Percentiles rank a stretch among this genome's conserved stretches.
phyloP scores from a whole-genome alignment of 2,888 invertebrate genomes.

The Cephonodes hylas region DNA sequence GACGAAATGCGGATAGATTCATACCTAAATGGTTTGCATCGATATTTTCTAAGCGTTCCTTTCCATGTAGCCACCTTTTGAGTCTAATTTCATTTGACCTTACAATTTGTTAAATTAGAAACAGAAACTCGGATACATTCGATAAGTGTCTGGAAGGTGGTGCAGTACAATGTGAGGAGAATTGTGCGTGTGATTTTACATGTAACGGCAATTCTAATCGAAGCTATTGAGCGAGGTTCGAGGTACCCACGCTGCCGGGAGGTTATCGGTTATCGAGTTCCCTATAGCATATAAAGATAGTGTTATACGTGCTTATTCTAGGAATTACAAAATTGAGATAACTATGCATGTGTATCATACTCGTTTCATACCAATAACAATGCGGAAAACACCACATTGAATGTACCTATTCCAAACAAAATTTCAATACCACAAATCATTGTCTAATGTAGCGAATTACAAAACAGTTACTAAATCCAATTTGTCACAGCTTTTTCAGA shows the following conservation, averaged over 20 bases:
- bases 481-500: slow-evolving; percentile 26
- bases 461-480: neutral
- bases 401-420: neutral
- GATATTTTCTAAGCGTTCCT: neutral
- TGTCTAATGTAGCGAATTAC: neutral
- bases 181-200: slow-evolving; percentile 68
- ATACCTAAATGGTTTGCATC: slow-evolving; percentile 31
- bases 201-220: slow-evolving; percentile 70
- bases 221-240: slow-evolving; percentile 60
- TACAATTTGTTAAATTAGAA: slow-evolving; percentile 28
- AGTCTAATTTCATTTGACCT: neutral
- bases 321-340: slow-evolving; percentile 27
- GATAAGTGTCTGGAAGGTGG: slow-evolving; percentile 33
- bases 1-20: slow-evolving; percentile 44
- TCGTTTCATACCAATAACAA: neutral
- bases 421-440: neutral
- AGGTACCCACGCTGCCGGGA: slow-evolving; percentile 58
- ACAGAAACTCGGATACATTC: slow-evolving; percentile 35
- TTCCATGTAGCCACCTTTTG: neutral
- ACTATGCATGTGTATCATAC: neutral
- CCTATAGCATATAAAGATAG: slow-evolving; percentile 44
- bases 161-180: slow-evolving; percentile 36
- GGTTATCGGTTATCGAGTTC: slow-evolving; percentile 70
- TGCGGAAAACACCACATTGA: neutral
- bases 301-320: slow-evolving; percentile 32